A percentile compares a stretch with the other conserved stretches of the same genome.
phyloP scores from a whole-genome alignment of 2,113 vertebrate genomes.

The Brienomyrus brachyistius region DNA sequence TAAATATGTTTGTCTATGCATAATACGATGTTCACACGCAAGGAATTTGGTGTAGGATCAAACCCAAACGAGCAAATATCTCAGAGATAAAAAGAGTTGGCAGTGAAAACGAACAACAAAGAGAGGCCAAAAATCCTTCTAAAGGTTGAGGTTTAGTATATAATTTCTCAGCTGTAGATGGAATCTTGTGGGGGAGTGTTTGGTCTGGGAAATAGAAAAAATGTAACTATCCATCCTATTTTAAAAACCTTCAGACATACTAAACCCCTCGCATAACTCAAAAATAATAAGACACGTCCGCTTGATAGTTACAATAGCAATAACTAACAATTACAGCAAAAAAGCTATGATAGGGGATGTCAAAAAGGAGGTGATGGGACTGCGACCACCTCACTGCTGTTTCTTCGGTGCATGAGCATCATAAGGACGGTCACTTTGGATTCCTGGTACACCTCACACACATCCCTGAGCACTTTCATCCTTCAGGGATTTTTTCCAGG shows the following conservation, averaged over 20 bases:
- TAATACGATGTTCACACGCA: constrained; percentile 16
- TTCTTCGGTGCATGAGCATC: background rate
- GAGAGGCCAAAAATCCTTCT: constrained; percentile 3
- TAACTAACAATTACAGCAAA: background rate
- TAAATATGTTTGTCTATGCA: background rate
- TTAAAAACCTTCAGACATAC: background rate
- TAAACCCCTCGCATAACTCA: background rate
- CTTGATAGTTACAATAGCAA: background rate
- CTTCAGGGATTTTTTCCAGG: background rate
- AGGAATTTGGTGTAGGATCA: constrained; percentile 10
- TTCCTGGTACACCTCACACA: background rate
- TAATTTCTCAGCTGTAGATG: constrained; percentile 17
- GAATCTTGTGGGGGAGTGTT: background rate
- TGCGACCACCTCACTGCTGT: background rate
- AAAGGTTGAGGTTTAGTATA: constrained; percentile 2
- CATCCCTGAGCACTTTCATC: background rate
- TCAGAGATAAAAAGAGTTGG: background rate
- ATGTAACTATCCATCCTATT: background rate
- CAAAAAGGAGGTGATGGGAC: background rate
- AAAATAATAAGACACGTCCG: background rate
- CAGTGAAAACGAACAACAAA: background rate
- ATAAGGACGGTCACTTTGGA: background rate
- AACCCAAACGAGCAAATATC: constrained; percentile 10
- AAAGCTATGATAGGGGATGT: background rate
- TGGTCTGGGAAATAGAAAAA: constrained; percentile 3